Base-by-base conservation (phyloP, 1,140 invertebrate genomes). In the Drosophila leontia region DNA sequence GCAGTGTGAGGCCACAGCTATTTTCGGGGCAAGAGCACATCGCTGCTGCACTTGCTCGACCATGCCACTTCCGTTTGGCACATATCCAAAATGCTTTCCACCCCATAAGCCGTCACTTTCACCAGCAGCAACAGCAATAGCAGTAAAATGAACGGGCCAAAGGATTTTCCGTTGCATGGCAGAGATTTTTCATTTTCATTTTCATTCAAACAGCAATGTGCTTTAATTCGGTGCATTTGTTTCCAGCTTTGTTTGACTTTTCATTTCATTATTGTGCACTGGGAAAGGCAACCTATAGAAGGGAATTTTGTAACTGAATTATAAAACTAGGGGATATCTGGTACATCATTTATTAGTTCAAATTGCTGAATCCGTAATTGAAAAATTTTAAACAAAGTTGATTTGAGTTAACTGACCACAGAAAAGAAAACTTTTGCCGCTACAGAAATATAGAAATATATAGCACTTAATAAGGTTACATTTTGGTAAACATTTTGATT, bases 211-310 rank as follows among this genome's bases (percentile, higher is more conserved):
- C 67, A 68, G 56, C 44, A 48, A 72, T 59, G 80, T 48, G 39
- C 80, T 65, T 77, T 70, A 74, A 80, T 84, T 84, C 65, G 57
- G 12, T 69, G 63, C 41, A 67, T 45, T 72, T 83, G 75, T 56
- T 62, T 26, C 13, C 32, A 39, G 60, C 35, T 39, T 39, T 55
- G 59, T 70, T 75, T 77, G 63, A 78, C 71, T 88, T 88, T 87
- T 88, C 68, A 88, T 84, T 84, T 88, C 72, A 88, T 88, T 83
- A 83, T 51, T 59, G 55, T 48, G 63, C 58, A 17, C 47, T 37
- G 45, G 56, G 64, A 41, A 60, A 34, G 29, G 41, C 26, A n/a
- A 39, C 44, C 32, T 17, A 8, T n/a, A 2, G 19, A 5, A 7
- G 23, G 5, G 13, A 19, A 29, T 19, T 59, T 2, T 11, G 0